Evolutionary conservation across 2,888 invertebrate species (phyloP), one percentile per base, ranked within the genome.

Genomic region (Yponomeuta malinellus): DNA sequence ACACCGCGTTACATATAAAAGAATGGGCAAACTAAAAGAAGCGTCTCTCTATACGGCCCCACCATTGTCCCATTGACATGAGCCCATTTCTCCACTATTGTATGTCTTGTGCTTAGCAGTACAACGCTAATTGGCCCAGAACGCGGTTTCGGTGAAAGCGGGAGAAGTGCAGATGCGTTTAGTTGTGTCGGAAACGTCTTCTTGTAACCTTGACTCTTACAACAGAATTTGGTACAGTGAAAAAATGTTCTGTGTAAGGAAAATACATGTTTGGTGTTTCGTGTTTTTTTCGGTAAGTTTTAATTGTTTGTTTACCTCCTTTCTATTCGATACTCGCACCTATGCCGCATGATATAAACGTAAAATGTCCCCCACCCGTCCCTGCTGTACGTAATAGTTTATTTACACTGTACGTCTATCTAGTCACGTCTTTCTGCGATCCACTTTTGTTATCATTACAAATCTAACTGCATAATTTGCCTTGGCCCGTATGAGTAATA

Each of bases 91-190:
- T 80, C 78, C 77, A 74, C 75, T 77, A 76, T 70, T 70, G 70
- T 70, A 52, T 52, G 48, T 67, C 70, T 76, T 74, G 76, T 76
- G 48, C 73, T 73, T 74, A 87, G 83, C 85, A 88, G 88, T 83
- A 89, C 83, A 81, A 80, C 82, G 79, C 76, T 89, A 89, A 90
- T 86, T 86, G 81, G 72, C 76, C 77, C 77, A 74, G 78, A 83
- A 79, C 79, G 78, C 74, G 78, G 74, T 78, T 79, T 77, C 73
- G 77, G 84, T 82, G 84, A 86, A 84, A 86, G 83, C 77, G 74
- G 68, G 66, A 72, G 72, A 72, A 71, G 48, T 33, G 43, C 37
- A 48, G 64, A 72, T 52, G 73, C 81, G 82, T 83, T 87, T 87
- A 89, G 88, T 89, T 76, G 78, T 74, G 69, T 71, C 73, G 73